phyloP scores from a whole-genome alignment of 2,113 vertebrate genomes.

The Vidua chalybeata region DNA sequence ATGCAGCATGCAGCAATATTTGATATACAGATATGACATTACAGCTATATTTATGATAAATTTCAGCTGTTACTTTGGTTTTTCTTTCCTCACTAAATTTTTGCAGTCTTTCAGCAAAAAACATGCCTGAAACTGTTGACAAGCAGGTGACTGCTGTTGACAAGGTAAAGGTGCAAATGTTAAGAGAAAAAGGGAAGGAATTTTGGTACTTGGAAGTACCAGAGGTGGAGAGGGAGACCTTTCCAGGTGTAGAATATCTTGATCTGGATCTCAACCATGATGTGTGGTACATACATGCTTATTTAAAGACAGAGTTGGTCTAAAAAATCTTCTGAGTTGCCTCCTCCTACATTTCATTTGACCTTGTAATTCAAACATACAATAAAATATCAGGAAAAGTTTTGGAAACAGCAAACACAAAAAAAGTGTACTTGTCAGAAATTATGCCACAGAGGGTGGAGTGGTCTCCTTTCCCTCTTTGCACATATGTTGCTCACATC shows the following conservation, averaged over 20 bases:
- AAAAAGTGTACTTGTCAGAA: neutral
- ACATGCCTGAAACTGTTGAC: neutral
- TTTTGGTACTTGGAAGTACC: neutral
- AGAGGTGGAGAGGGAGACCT: neutral
- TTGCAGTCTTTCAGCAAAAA: neutral
- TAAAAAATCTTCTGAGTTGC: neutral
- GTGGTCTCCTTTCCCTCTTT: neutral
- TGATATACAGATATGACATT: neutral
- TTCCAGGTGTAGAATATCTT: neutral
- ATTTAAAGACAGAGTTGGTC: neutral
- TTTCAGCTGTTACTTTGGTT: neutral
- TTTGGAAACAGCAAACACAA: neutral
- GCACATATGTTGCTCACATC: neutral
- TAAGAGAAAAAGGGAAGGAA: neutral
- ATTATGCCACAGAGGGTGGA: neutral
- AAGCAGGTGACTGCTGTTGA: neutral
- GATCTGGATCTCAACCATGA: neutral
- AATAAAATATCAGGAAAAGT: neutral
- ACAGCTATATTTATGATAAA: neutral
- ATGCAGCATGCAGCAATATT: neutral
- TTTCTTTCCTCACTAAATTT: neutral
- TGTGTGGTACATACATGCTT: neutral
- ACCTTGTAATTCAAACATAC: neutral
- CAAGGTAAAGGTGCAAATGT: neutral
- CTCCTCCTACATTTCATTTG: neutral